Evolutionary conservation across 2,113 vertebrate genomes (phyloP).

Genomic region (Tragelaphus imberbis): DNA sequence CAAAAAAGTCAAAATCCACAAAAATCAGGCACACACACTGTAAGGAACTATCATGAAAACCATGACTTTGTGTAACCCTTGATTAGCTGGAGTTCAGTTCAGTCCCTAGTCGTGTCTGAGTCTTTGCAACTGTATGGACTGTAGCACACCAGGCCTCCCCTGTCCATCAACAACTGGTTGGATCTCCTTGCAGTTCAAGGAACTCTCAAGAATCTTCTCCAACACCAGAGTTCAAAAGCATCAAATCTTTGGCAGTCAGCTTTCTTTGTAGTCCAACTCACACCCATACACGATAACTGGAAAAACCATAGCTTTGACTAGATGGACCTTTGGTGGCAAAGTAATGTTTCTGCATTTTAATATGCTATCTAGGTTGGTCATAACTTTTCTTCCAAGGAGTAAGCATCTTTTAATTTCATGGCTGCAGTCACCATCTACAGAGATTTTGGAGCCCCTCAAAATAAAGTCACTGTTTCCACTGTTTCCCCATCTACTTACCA

Average conservation of each 20-base stretch:
- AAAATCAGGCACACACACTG: neutral
- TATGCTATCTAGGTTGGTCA: neutral
- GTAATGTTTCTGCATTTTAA: neutral
- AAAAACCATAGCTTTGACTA: neutral
- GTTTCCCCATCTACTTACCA: neutral
- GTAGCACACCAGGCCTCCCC: neutral
- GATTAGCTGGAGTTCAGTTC: neutral
- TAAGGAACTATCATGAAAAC: neutral
- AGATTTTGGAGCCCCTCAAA: neutral
- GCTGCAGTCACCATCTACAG: neutral
- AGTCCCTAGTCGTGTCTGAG: neutral
- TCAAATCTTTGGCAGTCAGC: neutral
- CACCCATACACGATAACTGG: neutral
- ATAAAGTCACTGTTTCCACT: neutral
- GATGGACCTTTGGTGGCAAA: neutral
- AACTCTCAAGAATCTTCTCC: neutral
- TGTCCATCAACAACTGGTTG: neutral
- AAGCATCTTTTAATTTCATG: neutral
- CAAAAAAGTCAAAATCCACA: neutral
- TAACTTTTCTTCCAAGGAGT: neutral
- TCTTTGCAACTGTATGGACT: neutral
- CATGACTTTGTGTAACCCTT: neutral
- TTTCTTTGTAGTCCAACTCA: neutral
- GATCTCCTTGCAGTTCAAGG: neutral
- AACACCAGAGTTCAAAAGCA: neutral